Conservation (phyloP, 1,140 invertebrate species). For the Ruditapes philippinarum region DNA sequence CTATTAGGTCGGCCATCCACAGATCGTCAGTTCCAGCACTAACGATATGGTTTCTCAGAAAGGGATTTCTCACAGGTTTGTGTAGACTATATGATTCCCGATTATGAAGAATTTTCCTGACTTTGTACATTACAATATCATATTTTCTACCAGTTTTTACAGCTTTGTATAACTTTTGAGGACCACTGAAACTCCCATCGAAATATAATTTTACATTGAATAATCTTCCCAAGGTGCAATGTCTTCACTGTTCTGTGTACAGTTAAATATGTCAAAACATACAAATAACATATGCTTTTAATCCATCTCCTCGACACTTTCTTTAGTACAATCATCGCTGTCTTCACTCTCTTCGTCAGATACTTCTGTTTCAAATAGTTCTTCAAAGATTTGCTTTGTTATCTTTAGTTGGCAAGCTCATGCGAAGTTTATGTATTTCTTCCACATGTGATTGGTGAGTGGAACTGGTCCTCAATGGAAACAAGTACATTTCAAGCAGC, state of each 20-base stretch:
- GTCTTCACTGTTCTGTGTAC: neutral
- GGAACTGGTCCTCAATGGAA: conserved; percentile 29
- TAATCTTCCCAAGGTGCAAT: conserved; percentile 42
- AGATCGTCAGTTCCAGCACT: neutral
- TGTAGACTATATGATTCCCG: conserved; percentile 31
- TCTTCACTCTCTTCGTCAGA: neutral
- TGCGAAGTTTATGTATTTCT: neutral
- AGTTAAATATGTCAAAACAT: neutral
- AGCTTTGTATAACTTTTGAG: conserved; percentile 30
- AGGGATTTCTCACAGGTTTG: neutral
- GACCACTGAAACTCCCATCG: neutral
- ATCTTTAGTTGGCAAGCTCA: neutral
- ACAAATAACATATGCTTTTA: neutral
- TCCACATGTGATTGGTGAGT: too few relatives aligned
- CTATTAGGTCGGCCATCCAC: conserved; percentile 22
- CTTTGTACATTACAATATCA: conserved; percentile 15
- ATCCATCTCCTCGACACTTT: neutral
- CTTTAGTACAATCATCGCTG: neutral
- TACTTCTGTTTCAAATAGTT: conserved; percentile 20
- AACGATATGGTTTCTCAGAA: neutral
- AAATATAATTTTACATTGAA: conserved; percentile 35
- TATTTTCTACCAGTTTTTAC: conserved; percentile 21
- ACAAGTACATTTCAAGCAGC: conserved; percentile 43
- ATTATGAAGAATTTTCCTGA: conserved; percentile 10
- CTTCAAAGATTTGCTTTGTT: conserved; percentile 10